Base-by-base conservation (phyloP, 2,797 vertebrate genomes). In the Alectoris magna region DNA sequence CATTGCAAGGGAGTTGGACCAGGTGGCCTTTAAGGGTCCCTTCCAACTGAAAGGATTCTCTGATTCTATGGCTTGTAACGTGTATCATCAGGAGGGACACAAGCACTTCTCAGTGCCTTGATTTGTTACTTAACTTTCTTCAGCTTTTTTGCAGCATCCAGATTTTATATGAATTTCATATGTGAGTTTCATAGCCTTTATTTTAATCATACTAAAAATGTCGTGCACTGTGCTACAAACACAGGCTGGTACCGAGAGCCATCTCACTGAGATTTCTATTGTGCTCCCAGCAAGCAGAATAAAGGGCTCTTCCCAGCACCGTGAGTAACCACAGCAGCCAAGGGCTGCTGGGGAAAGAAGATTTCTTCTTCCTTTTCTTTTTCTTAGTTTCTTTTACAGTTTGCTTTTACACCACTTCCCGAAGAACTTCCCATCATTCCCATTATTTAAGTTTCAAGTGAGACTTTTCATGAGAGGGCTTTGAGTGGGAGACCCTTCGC, bases 331-430 rank as follows among this genome's bases (percentile, higher is more conserved):
- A 9, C 55, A 34, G n/a, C 31, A 64, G 29, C 63, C 77, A 29
- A 62, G 23, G 9, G 74, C 79, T 85, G 44, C 43, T 81, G 68
- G 51, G 67, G 66, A 41, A 69, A 86, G n/a, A 38, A 70, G 10
- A 39, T 55, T 83, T 91, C 39, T 74, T 88, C 5, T 72, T 66
- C 23, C 56, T 9, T 38, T 83, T 44, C 15, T 36, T 4, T 12
- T 5, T 22, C 8, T 3, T 38, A 10, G 29, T 71, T n/a, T 29
- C 6, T 11, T 24, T 11, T 9, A 8, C 48, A 2, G 19, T 88
- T 92, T 93, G 43, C 43, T 92, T 93, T 81, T 46, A 48, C 9
- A 4, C n/a, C 74, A 14, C 24, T 91, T 94, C 56, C 64, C 84
- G 77, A 81, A 82, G 18, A 87, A 29, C 36, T 74, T 88, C 44